Evolutionary conservation across 2,797 vertebrate species (phyloP), one percentile per base, ranked within the genome.

Genomic region (Urophycis tenuis): DNA sequence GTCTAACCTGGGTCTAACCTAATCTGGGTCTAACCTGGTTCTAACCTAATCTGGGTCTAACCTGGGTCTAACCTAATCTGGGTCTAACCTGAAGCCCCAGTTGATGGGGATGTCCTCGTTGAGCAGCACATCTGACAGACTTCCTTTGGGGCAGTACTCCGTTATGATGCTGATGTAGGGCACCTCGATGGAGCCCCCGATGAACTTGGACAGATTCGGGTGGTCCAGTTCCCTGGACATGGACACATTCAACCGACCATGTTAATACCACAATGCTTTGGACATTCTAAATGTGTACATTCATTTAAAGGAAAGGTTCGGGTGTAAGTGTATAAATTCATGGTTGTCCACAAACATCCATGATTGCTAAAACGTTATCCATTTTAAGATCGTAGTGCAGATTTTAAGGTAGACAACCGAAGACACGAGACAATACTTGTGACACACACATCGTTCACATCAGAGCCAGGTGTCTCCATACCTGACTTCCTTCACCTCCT

Each of bases 81-180:
- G 45, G 29, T 75, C 78, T 87, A 77, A 94, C 93, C 92, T 91
- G 85, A 94, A 95, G 4, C 93, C 92, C 84, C 92, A 94, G 88
- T 94, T 94, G 78, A 94, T 93, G n/a, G 93, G 92, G 71, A 94
- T 77, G 29, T 94, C 92, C 19, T 93, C 89, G 69, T 93, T 94
- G 71, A 94, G 83, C 74, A 93, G 91, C 41, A 94, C 92, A 14
- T 94, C 92, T 0, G 89, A 86, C 77, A 94, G 88, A 77, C 94
- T 95, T 82, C 93, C 93, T 82, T 94, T 94, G 32, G 94, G 94
- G 81, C 93, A 94, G 82, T 93, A 85, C 80, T 95, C 94, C 1
- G 92, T 93, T 77, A 95, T 89, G 78, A 95, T 90, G 87, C 83
- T 88, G 74, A 94, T 78, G 9, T 88, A 91, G 0, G 92, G 92